These are phyloP conservation scores for Polylopha cassiicola DNA, from an alignment of 2,888 invertebrate species.

Conservation along the genomic window DNA sequence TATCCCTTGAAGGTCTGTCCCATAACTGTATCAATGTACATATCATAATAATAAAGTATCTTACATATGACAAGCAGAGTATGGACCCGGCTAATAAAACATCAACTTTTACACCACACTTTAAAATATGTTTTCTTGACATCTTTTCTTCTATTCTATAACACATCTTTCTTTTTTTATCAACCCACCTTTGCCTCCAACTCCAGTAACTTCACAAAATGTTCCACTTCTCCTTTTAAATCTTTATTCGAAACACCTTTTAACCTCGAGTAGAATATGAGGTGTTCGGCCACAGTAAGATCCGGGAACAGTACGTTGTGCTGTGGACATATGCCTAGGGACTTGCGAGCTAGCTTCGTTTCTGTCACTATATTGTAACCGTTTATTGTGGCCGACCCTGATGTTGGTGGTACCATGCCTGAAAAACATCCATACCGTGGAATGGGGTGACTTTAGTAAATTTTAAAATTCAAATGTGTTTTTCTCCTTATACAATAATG, in stretches of 20 bases:
- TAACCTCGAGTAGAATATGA: constrained; percentile 87
- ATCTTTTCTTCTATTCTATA: no score
- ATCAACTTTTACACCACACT: no score
- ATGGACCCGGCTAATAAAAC: no score
- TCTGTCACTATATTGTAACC: constrained; percentile 84
- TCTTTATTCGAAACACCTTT: constrained; percentile 78
- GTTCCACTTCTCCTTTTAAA: constrained; percentile 79
- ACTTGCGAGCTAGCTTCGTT: constrained; percentile 82
- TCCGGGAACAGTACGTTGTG: constrained; percentile 91
- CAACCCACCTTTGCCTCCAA: constrained; percentile 79
- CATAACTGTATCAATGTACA: no score
- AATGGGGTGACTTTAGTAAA: no score
- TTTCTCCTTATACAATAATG: no score
- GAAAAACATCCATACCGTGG: constrained; percentile 20
- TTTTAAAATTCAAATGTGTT: no score
- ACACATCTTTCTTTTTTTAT: not conserved
- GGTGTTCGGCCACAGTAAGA: constrained; percentile 89
- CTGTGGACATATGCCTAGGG: constrained; percentile 90
- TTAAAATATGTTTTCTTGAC: no score
- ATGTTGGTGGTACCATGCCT: constrained; percentile 83
- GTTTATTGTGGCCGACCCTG: constrained; percentile 84
- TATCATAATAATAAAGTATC: no score
- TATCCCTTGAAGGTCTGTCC: no score
- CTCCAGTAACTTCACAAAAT: constrained; percentile 81
- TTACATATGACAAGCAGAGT: no score